Evolutionary conservation across 2,888 invertebrate genomes (phyloP).

Genomic region (Microctonus aethiopoides): DNA sequence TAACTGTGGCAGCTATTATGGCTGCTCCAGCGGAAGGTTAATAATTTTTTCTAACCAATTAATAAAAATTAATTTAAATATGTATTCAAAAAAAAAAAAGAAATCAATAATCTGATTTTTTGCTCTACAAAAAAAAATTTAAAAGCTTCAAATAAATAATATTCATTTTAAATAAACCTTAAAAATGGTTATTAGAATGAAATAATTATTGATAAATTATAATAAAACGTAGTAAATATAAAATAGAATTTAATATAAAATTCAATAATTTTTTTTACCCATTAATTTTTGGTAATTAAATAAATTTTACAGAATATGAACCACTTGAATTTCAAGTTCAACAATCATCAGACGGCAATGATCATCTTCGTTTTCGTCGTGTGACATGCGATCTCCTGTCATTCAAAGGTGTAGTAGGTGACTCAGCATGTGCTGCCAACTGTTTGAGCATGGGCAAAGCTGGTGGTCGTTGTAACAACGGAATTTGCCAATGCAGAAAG

Average conservation of each 20-base stretch:
- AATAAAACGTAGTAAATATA: too few relatives aligned
- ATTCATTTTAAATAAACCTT: too few relatives aligned
- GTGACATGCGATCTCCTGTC: conserved; percentile 58
- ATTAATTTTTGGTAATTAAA: not conserved
- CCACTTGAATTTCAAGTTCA: not conserved
- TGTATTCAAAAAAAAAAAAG: not conserved
- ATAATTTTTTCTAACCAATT: not conserved
- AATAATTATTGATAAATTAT: too few relatives aligned
- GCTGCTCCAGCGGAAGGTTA: conserved; percentile 36
- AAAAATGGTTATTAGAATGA: too few relatives aligned
- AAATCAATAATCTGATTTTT: too few relatives aligned
- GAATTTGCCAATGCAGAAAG: conserved; percentile 57
- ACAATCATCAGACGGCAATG: conserved; percentile 34
- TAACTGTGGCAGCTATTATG: conserved; percentile 27
- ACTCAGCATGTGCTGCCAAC: conserved; percentile 58
- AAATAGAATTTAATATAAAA: too few relatives aligned
- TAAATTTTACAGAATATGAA: conserved; percentile 29
- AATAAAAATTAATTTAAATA: not conserved
- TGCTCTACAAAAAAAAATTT: too few relatives aligned
- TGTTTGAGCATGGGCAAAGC: conserved; percentile 57
- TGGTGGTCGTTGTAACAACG: conserved; percentile 54
- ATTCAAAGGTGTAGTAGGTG: conserved; percentile 44
- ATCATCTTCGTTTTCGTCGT: conserved; percentile 57
- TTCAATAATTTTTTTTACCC: too few relatives aligned
- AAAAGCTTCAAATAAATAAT: too few relatives aligned